These are phyloP conservation scores for Palythoa grandiflora DNA, from an alignment of 92 coral and sea anemone species.

Conservation along the genomic window DNA sequence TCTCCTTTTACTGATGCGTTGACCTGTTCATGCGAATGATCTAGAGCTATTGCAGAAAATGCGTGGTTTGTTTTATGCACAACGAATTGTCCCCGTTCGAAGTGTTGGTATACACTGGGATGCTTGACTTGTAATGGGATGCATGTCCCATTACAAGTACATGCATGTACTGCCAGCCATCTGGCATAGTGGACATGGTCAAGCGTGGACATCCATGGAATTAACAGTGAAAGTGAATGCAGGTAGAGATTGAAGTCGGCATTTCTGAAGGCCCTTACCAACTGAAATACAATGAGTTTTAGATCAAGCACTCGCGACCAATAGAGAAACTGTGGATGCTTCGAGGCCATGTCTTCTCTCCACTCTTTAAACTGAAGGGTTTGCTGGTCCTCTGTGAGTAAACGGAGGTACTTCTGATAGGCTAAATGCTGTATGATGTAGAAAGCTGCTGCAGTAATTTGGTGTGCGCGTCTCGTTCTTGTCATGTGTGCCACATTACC, in stretches of 20 bases:
- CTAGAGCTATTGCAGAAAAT: neutral
- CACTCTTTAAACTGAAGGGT: slow-evolving; percentile 13
- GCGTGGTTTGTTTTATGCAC: too few relatives aligned
- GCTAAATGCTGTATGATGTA: slow-evolving; percentile 9
- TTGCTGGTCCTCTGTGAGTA: neutral
- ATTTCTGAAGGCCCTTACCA: slow-evolving; percentile 29
- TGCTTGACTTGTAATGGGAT: slow-evolving; percentile 21
- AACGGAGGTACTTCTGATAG: slow-evolving; percentile 5
- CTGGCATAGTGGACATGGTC: slow-evolving; percentile 35
- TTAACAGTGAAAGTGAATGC: slow-evolving; percentile 20
- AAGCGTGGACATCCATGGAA: slow-evolving; percentile 44
- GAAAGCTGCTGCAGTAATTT: slow-evolving; percentile 28
- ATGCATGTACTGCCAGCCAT: slow-evolving; percentile 44
- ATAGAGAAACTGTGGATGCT: slow-evolving; percentile 25
- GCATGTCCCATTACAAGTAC: too few relatives aligned
- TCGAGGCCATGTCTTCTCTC: slow-evolving; percentile 12
- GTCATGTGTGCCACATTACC: slow-evolving; percentile 29
- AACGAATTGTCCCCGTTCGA: too few relatives aligned
- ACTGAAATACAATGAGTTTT: slow-evolving; percentile 24
- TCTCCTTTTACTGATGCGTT: slow-evolving; percentile 20
- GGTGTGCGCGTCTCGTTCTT: slow-evolving; percentile 50
- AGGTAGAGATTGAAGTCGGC: slow-evolving; percentile 31
- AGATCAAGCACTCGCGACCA: slow-evolving; percentile 40
- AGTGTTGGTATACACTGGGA: neutral
- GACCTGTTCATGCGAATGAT: slow-evolving; percentile 22